These are phyloP conservation scores for Mobula birostris DNA, from an alignment of 2,113 vertebrate genomes.

Conservation along the genomic window DNA sequence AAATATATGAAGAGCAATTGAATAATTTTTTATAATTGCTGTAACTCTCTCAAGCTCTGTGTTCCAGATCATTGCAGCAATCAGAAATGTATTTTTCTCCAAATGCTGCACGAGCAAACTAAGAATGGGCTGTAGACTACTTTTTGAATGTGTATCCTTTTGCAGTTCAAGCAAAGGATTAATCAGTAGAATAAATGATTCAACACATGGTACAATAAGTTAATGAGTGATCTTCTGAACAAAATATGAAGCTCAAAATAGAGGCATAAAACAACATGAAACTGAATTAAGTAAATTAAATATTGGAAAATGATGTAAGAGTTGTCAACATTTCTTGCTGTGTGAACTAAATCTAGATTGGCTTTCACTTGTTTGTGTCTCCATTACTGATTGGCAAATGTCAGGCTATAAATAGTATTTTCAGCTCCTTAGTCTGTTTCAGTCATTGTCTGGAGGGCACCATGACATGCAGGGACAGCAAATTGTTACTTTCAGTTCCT, in stretches of 20 bases:
- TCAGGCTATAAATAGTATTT: background rate
- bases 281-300: background rate
- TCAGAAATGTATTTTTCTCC: background rate
- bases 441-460: background rate
- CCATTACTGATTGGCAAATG: background rate
- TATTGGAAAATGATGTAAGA: background rate
- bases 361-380: background rate
- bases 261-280: background rate
- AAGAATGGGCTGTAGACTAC: background rate
- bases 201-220: background rate
- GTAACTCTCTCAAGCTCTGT: background rate
- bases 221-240: background rate
- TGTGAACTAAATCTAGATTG: background rate
- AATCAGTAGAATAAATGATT: background rate
- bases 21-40: background rate
- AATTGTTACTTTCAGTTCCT: background rate
- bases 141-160: background rate
- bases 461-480: background rate
- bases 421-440: background rate
- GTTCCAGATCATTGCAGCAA: background rate
- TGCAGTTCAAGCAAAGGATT: background rate
- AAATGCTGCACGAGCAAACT: background rate
- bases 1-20: background rate
- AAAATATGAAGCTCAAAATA: background rate
- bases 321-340: background rate